These are phyloP conservation scores for Drosophila rufa DNA, from an alignment of 1,140 invertebrate genomes.

Conservation along the genomic window DNA sequence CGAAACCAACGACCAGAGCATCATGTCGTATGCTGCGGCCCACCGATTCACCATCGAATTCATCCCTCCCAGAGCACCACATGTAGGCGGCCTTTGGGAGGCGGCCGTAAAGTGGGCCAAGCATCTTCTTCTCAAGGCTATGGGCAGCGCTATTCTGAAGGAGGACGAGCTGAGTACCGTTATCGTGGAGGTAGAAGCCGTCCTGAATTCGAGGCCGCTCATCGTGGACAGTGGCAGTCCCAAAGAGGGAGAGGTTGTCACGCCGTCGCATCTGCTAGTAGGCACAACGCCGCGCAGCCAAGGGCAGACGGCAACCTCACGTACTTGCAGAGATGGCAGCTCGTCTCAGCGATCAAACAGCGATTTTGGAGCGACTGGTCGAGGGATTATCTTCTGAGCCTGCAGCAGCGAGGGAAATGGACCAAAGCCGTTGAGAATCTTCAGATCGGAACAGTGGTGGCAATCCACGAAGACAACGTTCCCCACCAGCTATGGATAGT, in stretches of 20 bases:
- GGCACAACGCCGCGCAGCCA: too few species aligned
- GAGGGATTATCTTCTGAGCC: background rate
- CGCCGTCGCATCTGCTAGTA: too few species aligned
- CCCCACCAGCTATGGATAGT: background rate
- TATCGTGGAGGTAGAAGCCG: too few species aligned
- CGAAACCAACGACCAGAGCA: background rate
- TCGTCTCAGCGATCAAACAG: background rate
- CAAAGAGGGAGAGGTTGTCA: too few species aligned
- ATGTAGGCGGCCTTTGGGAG: too few species aligned
- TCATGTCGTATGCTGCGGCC: slow-evolving; percentile 1
- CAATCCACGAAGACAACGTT: background rate
- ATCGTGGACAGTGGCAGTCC: too few species aligned
- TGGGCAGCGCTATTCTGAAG: too few species aligned
- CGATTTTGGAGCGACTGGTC: slow-evolving; percentile 3
- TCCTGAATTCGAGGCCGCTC: too few species aligned
- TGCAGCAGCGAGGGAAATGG: background rate
- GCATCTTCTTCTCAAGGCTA: too few species aligned
- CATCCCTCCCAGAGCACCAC: too few species aligned
- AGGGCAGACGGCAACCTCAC: background rate
- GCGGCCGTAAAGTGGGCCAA: too few species aligned
- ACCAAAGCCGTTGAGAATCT: background rate
- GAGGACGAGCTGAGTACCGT: too few species aligned
- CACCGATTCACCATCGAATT: background rate
- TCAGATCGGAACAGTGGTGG: background rate
- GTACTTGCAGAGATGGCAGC: background rate